These are phyloP conservation scores for Gulo gulo DNA, from an alignment of 2,113 vertebrate genomes.

Conservation along the genomic window DNA sequence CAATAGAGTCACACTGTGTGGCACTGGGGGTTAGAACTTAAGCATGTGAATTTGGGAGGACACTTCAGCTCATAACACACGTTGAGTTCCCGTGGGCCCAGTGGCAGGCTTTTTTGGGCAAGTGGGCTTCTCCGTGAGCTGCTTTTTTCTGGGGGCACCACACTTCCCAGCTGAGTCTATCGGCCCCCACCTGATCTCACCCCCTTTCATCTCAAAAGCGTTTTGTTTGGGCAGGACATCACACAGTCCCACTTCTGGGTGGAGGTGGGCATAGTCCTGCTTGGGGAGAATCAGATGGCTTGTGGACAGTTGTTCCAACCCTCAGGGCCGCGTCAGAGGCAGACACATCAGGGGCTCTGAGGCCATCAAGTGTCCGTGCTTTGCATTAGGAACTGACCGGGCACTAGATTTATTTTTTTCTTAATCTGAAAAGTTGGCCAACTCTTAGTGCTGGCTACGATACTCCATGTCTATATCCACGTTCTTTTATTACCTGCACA, in stretches of 20 bases:
- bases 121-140: rapidly evolving
- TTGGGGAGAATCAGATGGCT: neutral
- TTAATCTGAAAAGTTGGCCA: neutral
- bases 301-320: no score
- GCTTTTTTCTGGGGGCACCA: neutral
- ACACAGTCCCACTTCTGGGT: neutral
- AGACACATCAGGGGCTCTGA: no score
- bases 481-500: no score
- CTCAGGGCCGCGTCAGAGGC: neutral
- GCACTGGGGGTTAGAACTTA: neutral
- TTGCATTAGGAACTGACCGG: neutral
- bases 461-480: rapidly evolving
- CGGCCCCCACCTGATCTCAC: rapidly evolving
- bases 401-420: neutral
- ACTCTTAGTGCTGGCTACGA: rapidly evolving
- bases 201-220: neutral
- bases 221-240: neutral
- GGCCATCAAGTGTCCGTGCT: neutral
- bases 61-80: neutral
- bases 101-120: neutral
- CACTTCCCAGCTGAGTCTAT: neutral
- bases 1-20: no score
- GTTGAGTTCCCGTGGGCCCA: rapidly evolving
- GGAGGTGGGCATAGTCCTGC: neutral
- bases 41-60: neutral